These are phyloP conservation scores for Agrochola lychnidis DNA, from an alignment of 2,888 invertebrate species.

Conservation along the genomic window DNA sequence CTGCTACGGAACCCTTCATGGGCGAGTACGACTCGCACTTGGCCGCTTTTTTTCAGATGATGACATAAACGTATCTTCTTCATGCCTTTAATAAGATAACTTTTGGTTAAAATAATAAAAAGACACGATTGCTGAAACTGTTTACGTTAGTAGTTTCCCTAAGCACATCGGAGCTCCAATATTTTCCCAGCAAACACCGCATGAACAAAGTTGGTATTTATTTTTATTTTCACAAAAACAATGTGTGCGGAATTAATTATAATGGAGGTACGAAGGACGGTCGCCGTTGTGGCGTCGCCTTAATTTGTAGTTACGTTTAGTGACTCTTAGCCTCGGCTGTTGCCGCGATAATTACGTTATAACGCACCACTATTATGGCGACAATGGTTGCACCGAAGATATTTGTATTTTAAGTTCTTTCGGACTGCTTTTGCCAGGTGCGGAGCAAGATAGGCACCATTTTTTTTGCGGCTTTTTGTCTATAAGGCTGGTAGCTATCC, in stretches of 20 bases:
- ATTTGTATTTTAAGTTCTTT: slow-evolving; percentile 24
- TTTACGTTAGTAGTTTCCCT: neutral
- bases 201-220: slow-evolving; percentile 15
- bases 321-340: slow-evolving; percentile 62
- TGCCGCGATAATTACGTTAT: slow-evolving; percentile 65
- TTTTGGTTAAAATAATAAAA: neutral
- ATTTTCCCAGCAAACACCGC: slow-evolving; percentile 16
- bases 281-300: slow-evolving; percentile 59
- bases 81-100: neutral
- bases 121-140: neutral
- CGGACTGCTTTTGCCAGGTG: neutral
- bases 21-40: no score
- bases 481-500: no score
- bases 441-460: neutral
- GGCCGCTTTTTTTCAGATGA: neutral
- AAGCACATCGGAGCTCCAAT: neutral
- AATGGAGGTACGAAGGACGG: slow-evolving; percentile 65
- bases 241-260: slow-evolving; percentile 68
- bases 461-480: no score
- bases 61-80: neutral
- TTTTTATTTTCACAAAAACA: slow-evolving; percentile 38
- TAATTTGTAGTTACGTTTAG: slow-evolving; percentile 72
- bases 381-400: slow-evolving; percentile 37
- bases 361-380: slow-evolving; percentile 42
- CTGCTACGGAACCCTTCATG: no score